Evolutionary conservation across 2,797 vertebrate species (phyloP), one percentile per base, ranked within the genome.

Genomic region (Sylvilagus floridanus): DNA sequence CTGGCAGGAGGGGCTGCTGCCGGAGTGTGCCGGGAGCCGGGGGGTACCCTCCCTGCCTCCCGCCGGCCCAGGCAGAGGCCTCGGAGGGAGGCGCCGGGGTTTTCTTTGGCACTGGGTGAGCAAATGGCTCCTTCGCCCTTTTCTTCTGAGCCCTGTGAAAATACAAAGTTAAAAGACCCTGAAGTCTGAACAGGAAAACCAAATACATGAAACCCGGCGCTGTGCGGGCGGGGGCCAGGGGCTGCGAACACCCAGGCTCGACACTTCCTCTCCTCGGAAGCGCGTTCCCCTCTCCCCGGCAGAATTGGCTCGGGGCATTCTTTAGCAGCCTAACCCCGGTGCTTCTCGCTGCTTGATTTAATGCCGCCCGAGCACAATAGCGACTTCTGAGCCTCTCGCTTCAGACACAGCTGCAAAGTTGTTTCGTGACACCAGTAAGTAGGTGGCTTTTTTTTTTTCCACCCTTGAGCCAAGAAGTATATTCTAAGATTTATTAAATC

Each of bases 361-460:
- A 98, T 98, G 94, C 96, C 95, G 96, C 98, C 96, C 94, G 97
- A 98, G 97, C 96, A 98, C 98, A 98, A 98, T 98, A 96, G 97
- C 95, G 97, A 98, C 98, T 98, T 98, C 98, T 98, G 98, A 98
- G 97, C 97, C 95, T 69, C 97, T 97, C 96, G 97, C 98, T 98
- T 98, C 96, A 96, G 98, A 98, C 98, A 98, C 97, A 97, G 91
- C 95, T 96, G 97, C 97, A 97, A 98, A 98, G 97, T 98, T 97
- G 97, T 98, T 98, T 98, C 98, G 98, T 98, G 96, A 95, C 97
- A 98, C 98, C 97, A 97, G 97, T 98, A 97, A 98, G 98, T 96
- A 97, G 97, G 97, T 86, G 93, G 95, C 96, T 97, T 98, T 72
- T 97, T 97, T 96, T 91, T 95, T 97, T 96, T 92, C 96, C 97